phyloP scores from a whole-genome alignment of 2,797 vertebrate genomes.

The Semaprochilodus insignis region DNA sequence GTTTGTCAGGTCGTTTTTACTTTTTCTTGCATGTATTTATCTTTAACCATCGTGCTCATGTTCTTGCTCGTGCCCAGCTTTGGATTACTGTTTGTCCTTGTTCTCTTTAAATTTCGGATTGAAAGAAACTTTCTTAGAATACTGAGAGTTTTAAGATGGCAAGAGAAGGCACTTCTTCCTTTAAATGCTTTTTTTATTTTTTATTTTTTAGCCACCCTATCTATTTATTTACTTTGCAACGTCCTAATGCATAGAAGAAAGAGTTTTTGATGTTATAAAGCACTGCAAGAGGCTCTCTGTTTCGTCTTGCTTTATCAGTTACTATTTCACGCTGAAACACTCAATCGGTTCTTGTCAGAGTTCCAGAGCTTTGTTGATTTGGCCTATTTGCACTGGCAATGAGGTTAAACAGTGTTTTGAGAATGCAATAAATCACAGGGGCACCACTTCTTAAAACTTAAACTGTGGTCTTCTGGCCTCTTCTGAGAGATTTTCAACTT shows the following conservation, averaged over 20 bases:
- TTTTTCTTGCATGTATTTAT: too few species aligned
- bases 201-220: not conserved
- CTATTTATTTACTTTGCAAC: not conserved
- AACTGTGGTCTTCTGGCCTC: not conserved
- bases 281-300: not conserved
- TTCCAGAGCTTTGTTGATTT: conserved; percentile 57
- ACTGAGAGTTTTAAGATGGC: not conserved
- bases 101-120: not conserved
- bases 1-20: too few species aligned
- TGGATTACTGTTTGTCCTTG: not conserved
- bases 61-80: too few species aligned
- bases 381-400: conserved; percentile 56
- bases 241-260: not conserved
- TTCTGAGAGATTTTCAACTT: not conserved
- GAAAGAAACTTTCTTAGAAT: not conserved
- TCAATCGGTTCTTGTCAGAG: conserved; percentile 29
- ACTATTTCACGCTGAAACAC: conserved; percentile 5
- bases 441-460: conserved; percentile 50
- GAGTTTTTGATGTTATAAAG: conserved; percentile 21
- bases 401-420: conserved; percentile 55
- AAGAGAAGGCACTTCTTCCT: not conserved
- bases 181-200: not conserved
- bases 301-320: conserved; percentile 15
- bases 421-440: conserved; percentile 65
- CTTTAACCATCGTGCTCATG: too few species aligned